Evolutionary conservation across 2,113 vertebrate species (phyloP).

Genomic region (Gobius niger): DNA sequence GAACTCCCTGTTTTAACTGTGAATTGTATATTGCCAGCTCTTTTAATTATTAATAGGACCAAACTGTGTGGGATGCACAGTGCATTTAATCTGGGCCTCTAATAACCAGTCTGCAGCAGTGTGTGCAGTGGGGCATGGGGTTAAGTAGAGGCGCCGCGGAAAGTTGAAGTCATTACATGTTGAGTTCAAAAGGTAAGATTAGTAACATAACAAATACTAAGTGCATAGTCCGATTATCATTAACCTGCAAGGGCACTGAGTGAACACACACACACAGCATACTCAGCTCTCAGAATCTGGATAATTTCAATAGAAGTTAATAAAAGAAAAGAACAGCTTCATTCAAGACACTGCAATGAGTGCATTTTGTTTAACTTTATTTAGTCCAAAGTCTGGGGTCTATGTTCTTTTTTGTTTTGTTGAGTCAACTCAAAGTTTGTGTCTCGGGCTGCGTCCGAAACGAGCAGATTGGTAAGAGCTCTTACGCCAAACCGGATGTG

Average conservation of each 20-base stretch:
- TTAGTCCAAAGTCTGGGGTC: too few relatives aligned
- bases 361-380: too few relatives aligned
- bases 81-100: constrained; percentile 61
- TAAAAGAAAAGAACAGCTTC: too few relatives aligned
- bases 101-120: constrained; percentile 42
- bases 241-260: neutral
- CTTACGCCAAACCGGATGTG: too few relatives aligned
- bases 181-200: neutral
- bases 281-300: too few relatives aligned
- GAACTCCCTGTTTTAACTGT: constrained; percentile 92
- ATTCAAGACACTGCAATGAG: too few relatives aligned
- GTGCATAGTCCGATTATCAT: neutral
- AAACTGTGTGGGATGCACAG: constrained; percentile 70
- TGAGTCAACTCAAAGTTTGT: too few relatives aligned
- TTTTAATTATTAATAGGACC: constrained; percentile 86
- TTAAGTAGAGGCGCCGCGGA: constrained; percentile 10
- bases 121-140: neutral
- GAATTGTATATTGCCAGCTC: constrained; percentile 85
- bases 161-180: neutral
- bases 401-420: too few relatives aligned
- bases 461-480: too few relatives aligned
- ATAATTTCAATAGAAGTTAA: too few relatives aligned
- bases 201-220: neutral
- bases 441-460: too few relatives aligned
- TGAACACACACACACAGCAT: too few relatives aligned